These are phyloP conservation scores for Scaptomyza polygonia DNA, from an alignment of 2,888 invertebrate species.

Conservation along the genomic window DNA sequence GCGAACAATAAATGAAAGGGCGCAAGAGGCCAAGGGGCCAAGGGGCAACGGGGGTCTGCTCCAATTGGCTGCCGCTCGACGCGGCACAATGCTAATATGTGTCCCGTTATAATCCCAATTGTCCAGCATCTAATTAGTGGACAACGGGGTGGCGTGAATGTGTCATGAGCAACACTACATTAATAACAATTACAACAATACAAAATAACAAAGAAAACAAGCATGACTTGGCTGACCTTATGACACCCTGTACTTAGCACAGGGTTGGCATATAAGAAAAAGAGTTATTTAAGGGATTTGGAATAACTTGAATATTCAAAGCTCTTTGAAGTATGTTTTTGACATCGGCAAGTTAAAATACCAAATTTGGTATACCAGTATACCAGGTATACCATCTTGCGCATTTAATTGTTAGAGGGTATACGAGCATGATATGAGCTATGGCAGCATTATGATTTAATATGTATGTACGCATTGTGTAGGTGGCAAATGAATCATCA, in stretches of 20 bases:
- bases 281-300: too few relatives aligned
- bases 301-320: background rate
- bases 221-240: constrained; percentile 1
- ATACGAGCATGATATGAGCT: background rate
- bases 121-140: constrained; percentile 63
- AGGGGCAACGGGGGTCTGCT: constrained; percentile 31
- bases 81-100: constrained; percentile 48
- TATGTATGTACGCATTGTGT: constrained; percentile 17
- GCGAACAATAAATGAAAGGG: constrained; percentile 34
- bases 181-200: constrained; percentile 35
- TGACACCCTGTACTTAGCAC: background rate
- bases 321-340: background rate
- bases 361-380: too few relatives aligned
- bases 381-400: too few relatives aligned
- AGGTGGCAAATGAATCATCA: constrained; percentile 51
- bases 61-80: constrained; percentile 44
- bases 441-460: background rate
- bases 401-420: constrained; percentile 1
- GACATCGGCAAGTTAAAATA: background rate
- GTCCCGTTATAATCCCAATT: constrained; percentile 48
- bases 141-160: constrained; percentile 51
- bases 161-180: constrained; percentile 40
- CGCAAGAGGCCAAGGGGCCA: constrained; percentile 6
- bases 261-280: background rate
- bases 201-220: constrained; percentile 18